Evolutionary conservation across 2,113 vertebrate genomes (phyloP), one percentile per base, ranked within the genome.

Genomic region (Baryphthengus martii): DNA sequence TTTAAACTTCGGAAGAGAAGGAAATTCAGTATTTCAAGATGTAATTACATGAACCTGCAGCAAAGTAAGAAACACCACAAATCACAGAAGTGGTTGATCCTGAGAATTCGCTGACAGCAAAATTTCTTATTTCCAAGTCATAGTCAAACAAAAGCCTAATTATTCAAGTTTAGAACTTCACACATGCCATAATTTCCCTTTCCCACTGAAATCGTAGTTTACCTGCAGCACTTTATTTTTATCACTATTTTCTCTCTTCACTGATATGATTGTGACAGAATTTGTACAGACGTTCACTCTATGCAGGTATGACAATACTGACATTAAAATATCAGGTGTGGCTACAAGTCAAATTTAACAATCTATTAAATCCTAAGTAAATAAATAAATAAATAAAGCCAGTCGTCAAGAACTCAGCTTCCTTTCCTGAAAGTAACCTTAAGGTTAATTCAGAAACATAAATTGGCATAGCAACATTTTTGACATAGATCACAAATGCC

Each of bases 21-120:
- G 35, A 92, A 96, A 89, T 79, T 78, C 87, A 85, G 52, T 89
- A 89, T 89, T 92, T 95, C 78, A 88, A 82, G 53, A 81, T 28
- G 45, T 56, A 87, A 92, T 84, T 94, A 91, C 11, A 70, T 7
- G 35, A 95, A 88, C 67, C 65, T 40, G 4, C 44, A 87, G 89
- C 29, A 72, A 88, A 87, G 56, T 20, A 81, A 85, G 53, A 66
- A 94, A 87, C 28, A 72, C 3, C 52, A 72, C 47, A 85, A 87
- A 89, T 90, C 78, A 85, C 29, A 72, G 59, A 84, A 85, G 2
- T 29, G 21, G 52, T 39, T 90, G n/a, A 93, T 88, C 19, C 35
- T 19, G 7, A 59, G n/a, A 85, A 90, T 66, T 66, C 3, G 2
- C 70, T 56, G 77, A 78, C 53, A 85, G 53, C 6, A 79, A 68